These are phyloP conservation scores for Danionella dracula DNA, from an alignment of 2,797 vertebrate species.

Conservation along the genomic window DNA sequence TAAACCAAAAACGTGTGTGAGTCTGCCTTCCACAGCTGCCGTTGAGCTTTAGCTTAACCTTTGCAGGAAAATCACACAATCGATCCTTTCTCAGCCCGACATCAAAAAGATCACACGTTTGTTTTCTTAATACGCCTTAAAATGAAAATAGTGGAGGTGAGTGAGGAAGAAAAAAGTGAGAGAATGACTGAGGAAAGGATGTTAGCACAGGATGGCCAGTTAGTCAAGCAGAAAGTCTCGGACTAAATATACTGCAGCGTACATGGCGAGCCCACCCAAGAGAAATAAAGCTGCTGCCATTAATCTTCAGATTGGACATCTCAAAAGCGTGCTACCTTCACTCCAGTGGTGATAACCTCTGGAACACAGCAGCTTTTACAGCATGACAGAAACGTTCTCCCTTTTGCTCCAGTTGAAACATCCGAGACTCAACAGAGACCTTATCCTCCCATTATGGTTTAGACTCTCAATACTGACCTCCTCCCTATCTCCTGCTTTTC, in stretches of 20 bases:
- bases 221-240: conserved; percentile 52
- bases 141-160: conserved; percentile 18
- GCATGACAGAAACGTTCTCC: conserved; percentile 61
- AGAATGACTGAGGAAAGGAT: conserved; percentile 36
- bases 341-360: conserved; percentile 62
- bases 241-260: conserved; percentile 58
- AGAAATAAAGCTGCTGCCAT: conserved; percentile 42
- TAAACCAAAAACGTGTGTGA: neutral
- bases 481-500: conserved; percentile 18
- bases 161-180: conserved; percentile 14
- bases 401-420: conserved; percentile 61
- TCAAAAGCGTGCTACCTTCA: conserved; percentile 55
- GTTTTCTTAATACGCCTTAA: conserved; percentile 39
- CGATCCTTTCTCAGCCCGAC: conserved; percentile 27
- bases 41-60: conserved; percentile 33
- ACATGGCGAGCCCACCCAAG: conserved; percentile 66
- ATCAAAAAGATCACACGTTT: conserved; percentile 39
- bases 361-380: conserved; percentile 68
- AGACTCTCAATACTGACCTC: conserved; percentile 10
- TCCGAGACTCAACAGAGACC: no score
- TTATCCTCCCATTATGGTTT: conserved; percentile 17
- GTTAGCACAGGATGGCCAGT: conserved; percentile 60
- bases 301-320: conserved; percentile 8
- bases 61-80: conserved; percentile 19
- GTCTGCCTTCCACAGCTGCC: conserved; percentile 26